phyloP scores from a whole-genome alignment of 64 coral and sea anemone species.

The Anthopleura sola region DNA sequence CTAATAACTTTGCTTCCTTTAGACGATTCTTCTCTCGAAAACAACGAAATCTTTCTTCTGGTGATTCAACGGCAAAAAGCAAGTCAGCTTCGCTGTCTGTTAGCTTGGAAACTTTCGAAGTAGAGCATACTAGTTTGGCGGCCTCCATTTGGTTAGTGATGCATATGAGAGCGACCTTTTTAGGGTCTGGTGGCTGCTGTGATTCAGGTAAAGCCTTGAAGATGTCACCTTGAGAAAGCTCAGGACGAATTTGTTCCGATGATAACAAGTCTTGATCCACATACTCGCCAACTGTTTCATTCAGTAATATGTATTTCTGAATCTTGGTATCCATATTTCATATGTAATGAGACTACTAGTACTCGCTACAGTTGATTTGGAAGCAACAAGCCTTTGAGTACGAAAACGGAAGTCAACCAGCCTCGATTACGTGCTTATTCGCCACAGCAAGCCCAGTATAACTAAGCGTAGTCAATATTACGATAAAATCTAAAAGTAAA shows the following conservation, averaged over 20 bases:
- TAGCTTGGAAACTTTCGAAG: constrained; percentile 32
- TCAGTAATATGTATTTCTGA: no score
- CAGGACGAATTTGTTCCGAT: background rate
- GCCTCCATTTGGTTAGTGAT: constrained; percentile 24
- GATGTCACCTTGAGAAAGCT: constrained; percentile 53
- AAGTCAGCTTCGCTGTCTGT: constrained; percentile 65
- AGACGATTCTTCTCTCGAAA: constrained; percentile 56
- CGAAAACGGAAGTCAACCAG: no score
- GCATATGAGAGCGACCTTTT: constrained; percentile 25
- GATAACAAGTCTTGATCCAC: constrained; percentile 19
- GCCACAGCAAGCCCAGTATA: no score
- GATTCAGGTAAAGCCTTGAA: constrained; percentile 44
- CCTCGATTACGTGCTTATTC: no score
- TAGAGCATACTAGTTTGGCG: constrained; percentile 31
- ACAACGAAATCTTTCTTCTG: constrained; percentile 21
- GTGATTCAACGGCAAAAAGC: constrained; percentile 52
- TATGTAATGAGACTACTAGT: no score
- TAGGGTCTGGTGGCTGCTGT: constrained; percentile 39
- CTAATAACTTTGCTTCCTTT: constrained; percentile 44
- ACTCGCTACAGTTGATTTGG: no score
- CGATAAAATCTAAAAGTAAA: no score
- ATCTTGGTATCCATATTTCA: no score
- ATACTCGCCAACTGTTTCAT: no score
- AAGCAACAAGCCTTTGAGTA: no score
- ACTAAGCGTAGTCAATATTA: no score